phyloP scores from a whole-genome alignment of 2,797 vertebrate genomes.

The Characodon lateralis region DNA sequence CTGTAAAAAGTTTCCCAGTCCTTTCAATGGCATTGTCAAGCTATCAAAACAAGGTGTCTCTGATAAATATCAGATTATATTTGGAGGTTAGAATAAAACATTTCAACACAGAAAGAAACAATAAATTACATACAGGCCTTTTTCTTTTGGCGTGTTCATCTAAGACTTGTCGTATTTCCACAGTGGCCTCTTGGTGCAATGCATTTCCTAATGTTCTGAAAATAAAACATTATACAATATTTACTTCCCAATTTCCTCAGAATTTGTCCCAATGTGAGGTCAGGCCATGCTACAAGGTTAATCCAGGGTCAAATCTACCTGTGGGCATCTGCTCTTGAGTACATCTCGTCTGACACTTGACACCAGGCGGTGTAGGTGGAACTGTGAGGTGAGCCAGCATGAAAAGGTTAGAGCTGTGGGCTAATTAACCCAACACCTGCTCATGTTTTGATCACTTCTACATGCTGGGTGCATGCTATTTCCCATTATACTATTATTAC shows the following conservation, averaged over 20 bases:
- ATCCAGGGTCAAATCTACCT: constrained; percentile 69
- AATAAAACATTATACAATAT: constrained; percentile 19
- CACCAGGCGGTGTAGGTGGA: constrained; percentile 85
- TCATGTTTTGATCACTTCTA: constrained; percentile 54
- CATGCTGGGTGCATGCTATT: constrained; percentile 24
- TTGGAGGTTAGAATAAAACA: not conserved
- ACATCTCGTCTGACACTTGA: constrained; percentile 88
- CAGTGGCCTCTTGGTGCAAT: constrained; percentile 85
- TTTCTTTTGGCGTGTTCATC: constrained; percentile 87
- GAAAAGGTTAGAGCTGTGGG: constrained; percentile 64
- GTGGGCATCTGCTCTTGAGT: constrained; percentile 86
- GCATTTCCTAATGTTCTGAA: constrained; percentile 86
- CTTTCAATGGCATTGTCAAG: constrained; percentile 85
- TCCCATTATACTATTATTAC: constrained; percentile 38
- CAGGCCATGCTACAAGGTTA: constrained; percentile 16
- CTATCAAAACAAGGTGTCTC: constrained; percentile 52
- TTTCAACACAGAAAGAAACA: not conserved
- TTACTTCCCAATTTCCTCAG: constrained; percentile 4
- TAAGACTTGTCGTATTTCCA: constrained; percentile 81
- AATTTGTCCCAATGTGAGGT: constrained; percentile 11
- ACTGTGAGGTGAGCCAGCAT: constrained; percentile 69
- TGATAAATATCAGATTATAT: constrained; percentile 1
- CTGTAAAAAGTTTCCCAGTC: constrained; percentile 81
- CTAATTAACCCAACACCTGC: constrained; percentile 47
- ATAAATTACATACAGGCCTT: constrained; percentile 78